Conservation (phyloP, 2,888 invertebrate species). For the Julus scandinavius region DNA sequence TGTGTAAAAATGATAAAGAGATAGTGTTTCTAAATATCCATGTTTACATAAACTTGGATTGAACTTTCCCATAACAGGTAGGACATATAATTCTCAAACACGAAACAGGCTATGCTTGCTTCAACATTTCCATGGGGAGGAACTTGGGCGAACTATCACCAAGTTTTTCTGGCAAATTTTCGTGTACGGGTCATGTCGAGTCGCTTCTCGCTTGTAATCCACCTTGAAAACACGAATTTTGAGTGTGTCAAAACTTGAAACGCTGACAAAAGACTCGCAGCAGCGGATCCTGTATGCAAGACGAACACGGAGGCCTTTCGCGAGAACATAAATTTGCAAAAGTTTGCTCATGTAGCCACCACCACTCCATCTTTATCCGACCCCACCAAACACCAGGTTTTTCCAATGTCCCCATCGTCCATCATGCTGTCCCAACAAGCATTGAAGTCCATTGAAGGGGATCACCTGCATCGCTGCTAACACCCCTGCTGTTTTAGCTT, state of each 20-base stretch:
- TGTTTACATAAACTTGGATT: too few relatives aligned
- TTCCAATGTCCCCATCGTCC: constrained; percentile 50
- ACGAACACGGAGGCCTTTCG: background rate
- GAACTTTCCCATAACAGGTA: too few relatives aligned
- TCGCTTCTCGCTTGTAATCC: background rate
- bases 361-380: constrained; percentile 1
- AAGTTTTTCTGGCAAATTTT: constrained; percentile 10
- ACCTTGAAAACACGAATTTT: constrained; percentile 2
- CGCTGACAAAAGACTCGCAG: background rate
- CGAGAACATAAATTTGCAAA: background rate
- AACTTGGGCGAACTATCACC: background rate
- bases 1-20: too few relatives aligned
- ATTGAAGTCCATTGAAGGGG: constrained; percentile 43
- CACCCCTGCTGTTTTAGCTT: constrained; percentile 55
- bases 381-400: constrained; percentile 2
- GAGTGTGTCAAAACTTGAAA: constrained; percentile 2
- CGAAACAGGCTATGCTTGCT: too few relatives aligned
- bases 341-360: constrained; percentile 6
- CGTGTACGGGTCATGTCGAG: background rate
- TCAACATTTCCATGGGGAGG: too few relatives aligned
- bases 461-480: constrained; percentile 52
- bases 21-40: too few relatives aligned
- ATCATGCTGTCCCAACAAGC: constrained; percentile 52
- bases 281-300: background rate
- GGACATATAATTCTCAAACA: too few relatives aligned